phyloP scores from a whole-genome alignment of 2,888 invertebrate species.

The Glomeris marginata region DNA sequence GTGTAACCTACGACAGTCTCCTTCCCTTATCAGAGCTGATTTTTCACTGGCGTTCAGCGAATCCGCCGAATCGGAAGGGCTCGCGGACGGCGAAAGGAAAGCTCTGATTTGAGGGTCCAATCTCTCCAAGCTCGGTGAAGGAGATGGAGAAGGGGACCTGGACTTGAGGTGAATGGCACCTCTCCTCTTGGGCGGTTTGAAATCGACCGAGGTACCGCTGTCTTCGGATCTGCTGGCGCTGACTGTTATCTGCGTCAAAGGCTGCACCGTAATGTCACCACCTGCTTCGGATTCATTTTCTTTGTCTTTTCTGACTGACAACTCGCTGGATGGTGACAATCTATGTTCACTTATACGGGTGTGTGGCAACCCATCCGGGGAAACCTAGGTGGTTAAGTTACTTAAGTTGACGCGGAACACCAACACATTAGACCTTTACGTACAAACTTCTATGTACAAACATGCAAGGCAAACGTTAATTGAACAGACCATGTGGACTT shows the following conservation, averaged over 20 bases:
- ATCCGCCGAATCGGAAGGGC: conserved; percentile 28
- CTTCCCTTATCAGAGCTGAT: conserved; percentile 25
- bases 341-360: no score
- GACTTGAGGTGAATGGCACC: conserved; percentile 23
- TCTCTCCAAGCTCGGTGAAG: conserved; percentile 25
- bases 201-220: conserved; percentile 26
- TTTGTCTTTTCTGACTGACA: no score
- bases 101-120: conserved; percentile 2
- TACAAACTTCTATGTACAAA: background rate
- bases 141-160: conserved; percentile 23
- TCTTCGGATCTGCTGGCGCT: conserved; percentile 21
- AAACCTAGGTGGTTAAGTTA: no score
- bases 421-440: background rate
- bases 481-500: background rate
- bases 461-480: background rate
- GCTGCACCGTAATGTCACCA: background rate
- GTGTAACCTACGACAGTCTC: no score
- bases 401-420: no score
- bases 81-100: conserved; percentile 22
- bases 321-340: no score
- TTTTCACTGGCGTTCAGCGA: conserved; percentile 39
- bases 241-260: background rate
- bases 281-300: background rate
- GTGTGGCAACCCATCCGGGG: no score
- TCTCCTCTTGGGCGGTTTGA: conserved; percentile 19